Evolutionary conservation across 2,888 invertebrate species (phyloP).

Genomic region (Cheilosia scutellata): DNA sequence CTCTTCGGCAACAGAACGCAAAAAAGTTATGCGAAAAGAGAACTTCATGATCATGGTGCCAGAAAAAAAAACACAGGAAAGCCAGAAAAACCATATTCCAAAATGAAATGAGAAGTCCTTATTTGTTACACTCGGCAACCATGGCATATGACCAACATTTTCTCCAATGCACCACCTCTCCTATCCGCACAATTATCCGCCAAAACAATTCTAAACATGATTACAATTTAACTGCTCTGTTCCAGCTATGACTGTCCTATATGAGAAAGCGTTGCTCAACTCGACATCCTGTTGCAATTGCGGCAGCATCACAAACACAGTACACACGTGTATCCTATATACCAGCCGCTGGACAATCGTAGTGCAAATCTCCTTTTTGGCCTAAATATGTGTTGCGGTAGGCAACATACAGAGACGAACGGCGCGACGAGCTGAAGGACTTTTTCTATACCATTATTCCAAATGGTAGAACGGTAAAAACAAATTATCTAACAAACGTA

Average conservation of each 20-base stretch:
- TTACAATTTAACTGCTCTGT: conserved; percentile 65
- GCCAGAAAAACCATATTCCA: conserved; percentile 1
- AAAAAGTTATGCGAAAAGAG: background rate
- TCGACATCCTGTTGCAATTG: conserved; percentile 62
- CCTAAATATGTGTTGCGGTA: conserved; percentile 68
- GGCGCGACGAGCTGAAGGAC: conserved; percentile 17
- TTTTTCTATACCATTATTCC: conserved; percentile 10
- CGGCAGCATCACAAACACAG: background rate
- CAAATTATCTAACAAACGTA: conserved; percentile 76
- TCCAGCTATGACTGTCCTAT: conserved; percentile 13
- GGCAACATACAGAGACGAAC: background rate
- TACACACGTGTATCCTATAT: background rate
- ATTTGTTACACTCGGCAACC: conserved; percentile 18
- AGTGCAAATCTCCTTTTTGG: conserved; percentile 70
- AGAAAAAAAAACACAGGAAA: background rate
- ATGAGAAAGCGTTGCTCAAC: conserved; percentile 1
- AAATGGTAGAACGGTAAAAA: conserved; percentile 73
- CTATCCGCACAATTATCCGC: conserved; percentile 61
- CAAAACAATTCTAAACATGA: conserved; percentile 73
- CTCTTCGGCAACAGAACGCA: background rate
- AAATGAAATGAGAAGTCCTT: conserved; percentile 51
- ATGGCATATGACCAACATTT: conserved; percentile 60
- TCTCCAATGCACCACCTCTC: background rate
- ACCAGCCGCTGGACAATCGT: conserved; percentile 61
- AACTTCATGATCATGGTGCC: conserved; percentile 30